Evolutionary conservation across 2,888 invertebrate genomes (phyloP).

Genomic region (Euplexia lucipara): DNA sequence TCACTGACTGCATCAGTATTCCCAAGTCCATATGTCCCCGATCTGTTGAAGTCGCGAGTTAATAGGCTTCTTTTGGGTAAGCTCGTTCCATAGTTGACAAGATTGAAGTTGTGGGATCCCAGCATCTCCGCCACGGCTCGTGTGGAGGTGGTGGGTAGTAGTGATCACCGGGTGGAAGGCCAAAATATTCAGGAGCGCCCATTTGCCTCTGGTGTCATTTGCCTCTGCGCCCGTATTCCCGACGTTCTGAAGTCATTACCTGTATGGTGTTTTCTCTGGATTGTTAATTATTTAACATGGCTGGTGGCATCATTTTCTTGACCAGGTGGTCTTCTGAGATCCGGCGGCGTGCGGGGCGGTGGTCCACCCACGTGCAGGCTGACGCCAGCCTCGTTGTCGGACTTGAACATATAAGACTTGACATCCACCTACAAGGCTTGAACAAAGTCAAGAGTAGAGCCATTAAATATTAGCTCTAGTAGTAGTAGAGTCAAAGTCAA

Average conservation of each 20-base stretch:
- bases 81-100: too few species aligned
- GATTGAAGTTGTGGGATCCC: too few species aligned
- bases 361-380: constrained; percentile 93
- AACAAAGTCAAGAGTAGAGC: too few species aligned
- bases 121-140: too few species aligned
- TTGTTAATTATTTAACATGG: constrained; percentile 90
- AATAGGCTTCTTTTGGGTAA: too few species aligned
- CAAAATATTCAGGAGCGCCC: constrained; percentile 82
- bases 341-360: constrained; percentile 78
- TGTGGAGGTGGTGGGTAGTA: constrained; percentile 78
- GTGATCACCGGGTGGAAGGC: constrained; percentile 86
- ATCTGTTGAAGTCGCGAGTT: too few species aligned
- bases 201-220: constrained; percentile 79
- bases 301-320: constrained; percentile 77
- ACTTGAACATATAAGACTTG: too few species aligned
- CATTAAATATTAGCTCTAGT: too few species aligned
- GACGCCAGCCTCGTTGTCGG: constrained; percentile 95
- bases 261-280: constrained; percentile 96
- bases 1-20: too few species aligned
- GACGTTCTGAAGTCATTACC: constrained; percentile 97
- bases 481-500: too few species aligned
- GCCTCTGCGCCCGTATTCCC: constrained; percentile 94
- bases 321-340: constrained; percentile 86
- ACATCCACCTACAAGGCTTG: too few species aligned
- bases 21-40: too few species aligned